These are phyloP conservation scores for Mirza zaza DNA, from an alignment of 2,113 vertebrate species.

Conservation along the genomic window DNA sequence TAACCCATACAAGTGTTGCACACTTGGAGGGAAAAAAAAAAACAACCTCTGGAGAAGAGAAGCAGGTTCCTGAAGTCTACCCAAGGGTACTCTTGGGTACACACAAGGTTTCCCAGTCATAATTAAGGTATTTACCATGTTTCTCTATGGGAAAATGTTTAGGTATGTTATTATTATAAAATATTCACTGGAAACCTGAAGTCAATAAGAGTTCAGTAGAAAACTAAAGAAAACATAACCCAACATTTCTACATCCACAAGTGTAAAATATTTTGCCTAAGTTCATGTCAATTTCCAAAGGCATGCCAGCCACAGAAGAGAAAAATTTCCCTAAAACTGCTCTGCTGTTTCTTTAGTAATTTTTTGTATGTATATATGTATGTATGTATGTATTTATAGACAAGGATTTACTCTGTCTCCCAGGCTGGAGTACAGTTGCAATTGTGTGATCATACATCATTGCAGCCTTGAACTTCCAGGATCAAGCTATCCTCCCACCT, in stretches of 20 bases:
- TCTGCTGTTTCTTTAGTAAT: background rate
- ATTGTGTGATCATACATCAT: too few species aligned
- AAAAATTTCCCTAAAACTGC: background rate
- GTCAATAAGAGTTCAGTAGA: background rate
- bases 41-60: background rate
- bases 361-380: background rate
- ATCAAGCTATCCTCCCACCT: too few species aligned
- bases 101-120: background rate
- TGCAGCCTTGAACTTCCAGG: too few species aligned
- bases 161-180: background rate
- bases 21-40: background rate
- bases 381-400: too few species aligned
- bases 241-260: background rate
- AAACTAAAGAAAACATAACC: background rate
- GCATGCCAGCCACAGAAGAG: background rate
- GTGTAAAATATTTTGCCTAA: background rate
- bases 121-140: background rate
- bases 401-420: too few species aligned
- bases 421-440: too few species aligned
- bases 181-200: background rate
- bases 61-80: background rate
- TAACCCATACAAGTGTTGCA: background rate
- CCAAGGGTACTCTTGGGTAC: background rate
- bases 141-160: background rate
- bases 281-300: slow-evolving; percentile 26